Conservation (phyloP, 2,797 vertebrate species). For the Rhabdomys pumilio region DNA sequence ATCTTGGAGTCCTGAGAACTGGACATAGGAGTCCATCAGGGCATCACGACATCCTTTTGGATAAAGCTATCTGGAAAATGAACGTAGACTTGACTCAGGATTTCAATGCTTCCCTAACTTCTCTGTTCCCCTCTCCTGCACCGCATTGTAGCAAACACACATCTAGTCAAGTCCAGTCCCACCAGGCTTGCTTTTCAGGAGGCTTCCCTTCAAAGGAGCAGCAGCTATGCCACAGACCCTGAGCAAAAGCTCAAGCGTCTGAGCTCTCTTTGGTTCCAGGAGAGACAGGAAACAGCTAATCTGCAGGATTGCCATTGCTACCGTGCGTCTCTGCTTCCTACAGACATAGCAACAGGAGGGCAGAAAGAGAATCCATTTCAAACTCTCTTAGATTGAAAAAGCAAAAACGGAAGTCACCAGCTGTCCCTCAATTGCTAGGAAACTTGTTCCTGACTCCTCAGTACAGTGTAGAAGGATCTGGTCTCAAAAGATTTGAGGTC, state of each 20-base stretch:
- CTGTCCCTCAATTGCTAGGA: neutral
- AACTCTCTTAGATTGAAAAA: neutral
- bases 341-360: neutral
- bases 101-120: neutral
- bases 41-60: neutral
- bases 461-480: accelerated
- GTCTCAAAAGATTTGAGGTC: neutral
- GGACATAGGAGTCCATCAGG: neutral
- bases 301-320: accelerated
- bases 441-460: neutral
- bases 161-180: constrained; percentile 16
- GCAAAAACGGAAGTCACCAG: neutral
- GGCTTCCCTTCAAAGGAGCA: neutral
- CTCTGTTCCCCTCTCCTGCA: neutral
- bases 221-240: neutral
- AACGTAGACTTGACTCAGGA: neutral
- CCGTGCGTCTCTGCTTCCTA: neutral
- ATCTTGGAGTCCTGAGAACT: neutral
- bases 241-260: neutral
- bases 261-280: neutral
- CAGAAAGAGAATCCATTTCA: neutral
- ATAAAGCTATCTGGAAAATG: neutral
- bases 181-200: neutral
- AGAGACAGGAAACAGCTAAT: neutral
- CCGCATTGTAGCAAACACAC: neutral